These are phyloP conservation scores for Theretra japonica DNA, from an alignment of 2,888 invertebrate genomes.

Conservation along the genomic window DNA sequence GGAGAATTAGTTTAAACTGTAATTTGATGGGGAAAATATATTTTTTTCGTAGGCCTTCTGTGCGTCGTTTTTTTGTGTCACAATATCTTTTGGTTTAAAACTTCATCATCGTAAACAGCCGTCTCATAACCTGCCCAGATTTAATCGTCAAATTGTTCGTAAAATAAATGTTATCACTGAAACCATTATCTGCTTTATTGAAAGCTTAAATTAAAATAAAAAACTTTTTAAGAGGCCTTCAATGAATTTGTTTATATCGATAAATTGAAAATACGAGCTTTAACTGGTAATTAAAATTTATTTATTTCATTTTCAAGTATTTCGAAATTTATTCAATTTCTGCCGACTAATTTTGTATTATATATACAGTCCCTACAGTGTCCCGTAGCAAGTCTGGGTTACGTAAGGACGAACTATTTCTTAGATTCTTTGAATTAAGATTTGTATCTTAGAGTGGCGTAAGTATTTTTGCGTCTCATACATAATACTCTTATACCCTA, in stretches of 20 bases:
- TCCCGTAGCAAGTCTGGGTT: too few species aligned
- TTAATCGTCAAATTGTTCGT: slow-evolving; percentile 5
- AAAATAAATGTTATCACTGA: neutral
- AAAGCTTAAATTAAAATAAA: neutral
- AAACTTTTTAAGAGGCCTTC: neutral
- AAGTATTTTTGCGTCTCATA: too few species aligned
- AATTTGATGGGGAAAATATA: neutral
- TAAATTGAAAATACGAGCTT: neutral
- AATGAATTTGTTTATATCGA: neutral
- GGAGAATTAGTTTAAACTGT: neutral
- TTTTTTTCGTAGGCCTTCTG: neutral
- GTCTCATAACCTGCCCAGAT: slow-evolving; percentile 16
- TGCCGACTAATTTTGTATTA: too few species aligned
- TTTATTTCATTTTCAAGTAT: too few species aligned
- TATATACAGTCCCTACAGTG: too few species aligned
- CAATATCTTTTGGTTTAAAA: slow-evolving; percentile 7
- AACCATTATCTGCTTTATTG: neutral
- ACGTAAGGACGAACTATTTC: too few species aligned
- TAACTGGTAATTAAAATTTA: neutral
- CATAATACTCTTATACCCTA: too few species aligned
- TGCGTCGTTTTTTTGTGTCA: neutral
- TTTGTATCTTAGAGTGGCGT: too few species aligned
- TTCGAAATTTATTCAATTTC: too few species aligned
- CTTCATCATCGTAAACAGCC: slow-evolving; percentile 24
- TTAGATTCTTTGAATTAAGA: too few species aligned